Base-by-base conservation (phyloP, 2,113 vertebrate genomes). In the Bos indicus region DNA sequence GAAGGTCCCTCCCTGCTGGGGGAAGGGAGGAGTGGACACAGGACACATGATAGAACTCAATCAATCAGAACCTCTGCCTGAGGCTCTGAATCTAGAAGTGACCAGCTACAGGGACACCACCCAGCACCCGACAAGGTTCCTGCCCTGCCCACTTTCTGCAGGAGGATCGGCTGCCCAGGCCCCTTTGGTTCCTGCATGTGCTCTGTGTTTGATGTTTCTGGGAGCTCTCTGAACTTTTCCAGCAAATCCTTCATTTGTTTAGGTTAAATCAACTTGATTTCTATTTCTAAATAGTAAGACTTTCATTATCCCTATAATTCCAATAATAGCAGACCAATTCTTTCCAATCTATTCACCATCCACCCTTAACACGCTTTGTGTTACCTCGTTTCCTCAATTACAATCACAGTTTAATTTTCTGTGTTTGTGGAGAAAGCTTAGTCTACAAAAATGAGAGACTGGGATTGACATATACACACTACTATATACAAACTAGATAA, bases 241-340 rank as follows among this genome's bases (percentile, higher is more conserved):
- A 90, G 51, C 9, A 60, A 89, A 94, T 77, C 33, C 19, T 17
- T 87, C 71, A 43, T 71, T 89, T 62, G 16, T 21, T 90, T 74
- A 26, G 7, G 40, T 81, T 97, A 82, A 90, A 80, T 51, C 62
- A 83, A 81, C 30, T 86, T 92, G 52, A 82, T 46, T 97, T 87
- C 54, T 56, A 71, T 40, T 88, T 92, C 7, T 88, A n/a, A 89
- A 10, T 64, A 67, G 26, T 82, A 96, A 91, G 33, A 64, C 40
- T 21, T 17, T 92, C 26, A 88, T 26, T 43, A 59, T 67, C 19
- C 40, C 23, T 83, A 14, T 56, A 91, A 87, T 97, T 90, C 57
- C 36, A 33, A 13, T 33, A 81, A 52, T 77, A 30, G 7, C 43
- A 48, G n/a, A 36, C 3, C 28, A 52, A 28, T 77, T 5, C 16